A percentile compares a stretch with the other conserved stretches of the same genome.
Conservation (phyloP, 2,113 vertebrate species). For the Pyxicephalus adspersus region DNA sequence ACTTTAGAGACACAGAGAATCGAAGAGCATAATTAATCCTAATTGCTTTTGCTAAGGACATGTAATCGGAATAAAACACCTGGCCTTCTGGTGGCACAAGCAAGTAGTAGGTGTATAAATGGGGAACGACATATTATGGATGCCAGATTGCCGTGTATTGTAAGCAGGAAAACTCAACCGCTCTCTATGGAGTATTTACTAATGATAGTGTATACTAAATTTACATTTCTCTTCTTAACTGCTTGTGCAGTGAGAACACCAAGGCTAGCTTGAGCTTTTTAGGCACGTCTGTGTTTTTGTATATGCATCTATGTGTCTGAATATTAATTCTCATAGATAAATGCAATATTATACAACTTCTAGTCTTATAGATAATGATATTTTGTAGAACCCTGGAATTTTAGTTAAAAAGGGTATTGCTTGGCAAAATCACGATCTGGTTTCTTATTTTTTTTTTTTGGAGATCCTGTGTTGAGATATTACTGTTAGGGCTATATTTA, state of each 20-base stretch:
- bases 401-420: too few relatives aligned
- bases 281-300: not conserved
- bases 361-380: too few relatives aligned
- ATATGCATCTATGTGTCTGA: slow-evolving; percentile 3
- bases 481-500: too few relatives aligned
- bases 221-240: slow-evolving; percentile 46
- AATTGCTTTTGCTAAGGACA: slow-evolving; percentile 60
- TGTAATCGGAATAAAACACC: slow-evolving; percentile 62
- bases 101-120: slow-evolving; percentile 12
- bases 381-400: too few relatives aligned
- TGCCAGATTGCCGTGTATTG: slow-evolving; percentile 20
- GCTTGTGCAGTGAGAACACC: not conserved
- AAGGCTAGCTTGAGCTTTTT: not conserved
- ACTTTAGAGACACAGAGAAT: slow-evolving; percentile 63
- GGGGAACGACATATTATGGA: slow-evolving; percentile 28
- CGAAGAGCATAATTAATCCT: slow-evolving; percentile 66
- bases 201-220: slow-evolving; percentile 33
- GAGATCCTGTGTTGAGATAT: too few relatives aligned
- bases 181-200: slow-evolving; percentile 30
- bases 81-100: slow-evolving; percentile 56
- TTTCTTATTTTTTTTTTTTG: too few relatives aligned
- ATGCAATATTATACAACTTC: not conserved
- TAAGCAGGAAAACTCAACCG: not conserved
- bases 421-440: too few relatives aligned
- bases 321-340: not conserved